Evolutionary conservation across 2,888 invertebrate species (phyloP), one percentile per base, ranked within the genome.

Genomic region (Spodoptera littoralis): DNA sequence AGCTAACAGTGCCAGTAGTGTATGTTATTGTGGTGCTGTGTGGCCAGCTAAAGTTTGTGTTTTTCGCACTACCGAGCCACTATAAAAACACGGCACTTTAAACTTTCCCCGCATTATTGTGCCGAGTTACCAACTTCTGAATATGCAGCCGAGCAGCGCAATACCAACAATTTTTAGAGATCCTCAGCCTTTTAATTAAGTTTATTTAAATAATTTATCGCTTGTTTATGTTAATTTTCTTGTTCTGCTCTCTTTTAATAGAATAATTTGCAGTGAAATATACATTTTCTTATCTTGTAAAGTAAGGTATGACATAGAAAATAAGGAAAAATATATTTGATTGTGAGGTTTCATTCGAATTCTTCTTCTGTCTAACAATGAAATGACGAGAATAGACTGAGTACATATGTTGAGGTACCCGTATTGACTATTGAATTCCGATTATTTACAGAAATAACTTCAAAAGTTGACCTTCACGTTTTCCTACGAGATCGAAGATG

Each of bases 61-160:
- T 69, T 62, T 65, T 67, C 60, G 45, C 79, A 61, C 69, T 60
- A 60, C 64, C 58, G 59, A 47, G 65, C 65, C 61, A 61, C 70
- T 77, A 77, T 73, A 83, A 84, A 84, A 83, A 80, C 75, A 81
- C 61, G 56, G 66, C 77, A 81, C 84, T 84, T 77, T 72, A 78
- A 84, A 84, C 79, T 85, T 84, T 73, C 44, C 49, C 67, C 53
- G 57, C 65, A 72, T 77, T 73, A 78, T 82, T 80, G 73, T 70
- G 54, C 64, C 36, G 49, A 67, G 69, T 80, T 79, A 67, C 60
- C 44, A 78, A 80, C 72, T 82, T 81, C 56, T 66, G 62, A 77
- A 79, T 76, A 73, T 66, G 72, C 73, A 71, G 24, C 60, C 62
- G 59, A 61, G 65, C 60, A 51, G 52, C 58, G 61, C 67, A 76